Conservation (phyloP, 2,888 invertebrate genomes). For the Candidula unifasciata region DNA sequence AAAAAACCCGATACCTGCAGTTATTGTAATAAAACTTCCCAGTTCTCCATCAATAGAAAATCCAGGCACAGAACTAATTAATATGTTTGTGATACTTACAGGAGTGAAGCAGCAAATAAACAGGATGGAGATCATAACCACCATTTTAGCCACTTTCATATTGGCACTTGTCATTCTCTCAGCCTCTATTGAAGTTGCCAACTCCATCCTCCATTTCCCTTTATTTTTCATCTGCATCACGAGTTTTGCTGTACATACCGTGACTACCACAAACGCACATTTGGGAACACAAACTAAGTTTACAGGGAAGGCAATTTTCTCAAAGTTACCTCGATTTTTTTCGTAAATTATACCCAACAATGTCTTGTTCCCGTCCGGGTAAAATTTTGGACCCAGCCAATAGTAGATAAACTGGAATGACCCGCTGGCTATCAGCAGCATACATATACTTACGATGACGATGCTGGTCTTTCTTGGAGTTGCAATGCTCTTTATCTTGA, state of each 20-base stretch:
- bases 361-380: conserved; percentile 13
- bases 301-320: not conserved
- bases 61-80: not conserved
- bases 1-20: not conserved
- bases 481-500: conserved; percentile 2
- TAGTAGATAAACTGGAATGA: not conserved
- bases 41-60: not conserved
- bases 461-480: not conserved
- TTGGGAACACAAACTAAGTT: conserved; percentile 5
- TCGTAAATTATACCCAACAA: not conserved
- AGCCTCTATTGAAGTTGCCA: not conserved
- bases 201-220: not conserved
- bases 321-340: not conserved
- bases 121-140: no score
- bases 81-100: not conserved
- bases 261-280: not conserved
- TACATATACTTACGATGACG: not conserved
- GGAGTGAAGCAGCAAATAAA: no score
- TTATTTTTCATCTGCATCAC: not conserved
- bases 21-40: not conserved
- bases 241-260: not conserved
- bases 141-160: no score
- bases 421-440: not conserved
- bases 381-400: not conserved
- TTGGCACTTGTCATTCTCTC: no score